Percentiles rank a stretch among this genome's conserved stretches.
Evolutionary conservation across 2,888 invertebrate genomes (phyloP).

Genomic region (Nasonovia ribisnigri): DNA sequence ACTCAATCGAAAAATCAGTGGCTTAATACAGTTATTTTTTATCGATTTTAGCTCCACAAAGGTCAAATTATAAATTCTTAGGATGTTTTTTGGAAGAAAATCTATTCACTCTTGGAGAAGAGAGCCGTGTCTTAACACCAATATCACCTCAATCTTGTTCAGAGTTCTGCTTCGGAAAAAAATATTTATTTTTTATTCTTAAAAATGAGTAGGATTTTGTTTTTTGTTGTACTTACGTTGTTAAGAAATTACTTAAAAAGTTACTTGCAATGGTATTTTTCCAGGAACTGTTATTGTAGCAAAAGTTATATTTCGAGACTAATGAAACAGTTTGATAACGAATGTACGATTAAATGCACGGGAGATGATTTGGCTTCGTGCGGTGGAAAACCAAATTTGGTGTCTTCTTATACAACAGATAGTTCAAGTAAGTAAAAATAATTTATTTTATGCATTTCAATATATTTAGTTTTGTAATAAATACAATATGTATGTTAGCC

Average conservation of each 20-base stretch:
- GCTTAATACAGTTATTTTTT: background rate
- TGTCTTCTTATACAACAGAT: constrained; percentile 45
- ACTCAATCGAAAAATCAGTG: background rate
- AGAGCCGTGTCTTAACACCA: background rate
- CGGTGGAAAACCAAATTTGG: constrained; percentile 37
- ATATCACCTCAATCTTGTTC: constrained; percentile 20
- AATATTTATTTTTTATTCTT: constrained; percentile 7
- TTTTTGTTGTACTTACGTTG: background rate
- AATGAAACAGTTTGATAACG: constrained; percentile 43
- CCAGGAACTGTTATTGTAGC: constrained; percentile 43
- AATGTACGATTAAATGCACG: constrained; percentile 17
- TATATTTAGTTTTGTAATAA: background rate
- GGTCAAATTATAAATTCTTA: constrained; percentile 7
- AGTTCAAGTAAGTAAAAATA: constrained; percentile 24
- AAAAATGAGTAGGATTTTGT: background rate
- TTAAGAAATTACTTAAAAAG: background rate
- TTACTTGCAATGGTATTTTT: background rate
- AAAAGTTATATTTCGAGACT: constrained; percentile 47
- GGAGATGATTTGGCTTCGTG: constrained; percentile 35
- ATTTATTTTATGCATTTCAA: background rate
- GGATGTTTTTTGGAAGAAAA: constrained; percentile 37
- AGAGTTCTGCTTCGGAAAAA: background rate
- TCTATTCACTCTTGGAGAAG: constrained; percentile 40
- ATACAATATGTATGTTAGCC: too few relatives aligned
- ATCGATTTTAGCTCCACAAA: background rate